A percentile compares a stretch with the other conserved stretches of the same genome.
These are phyloP conservation scores for Grammomys dolichurus DNA, from an alignment of 2,113 vertebrate species.

Conservation along the genomic window DNA sequence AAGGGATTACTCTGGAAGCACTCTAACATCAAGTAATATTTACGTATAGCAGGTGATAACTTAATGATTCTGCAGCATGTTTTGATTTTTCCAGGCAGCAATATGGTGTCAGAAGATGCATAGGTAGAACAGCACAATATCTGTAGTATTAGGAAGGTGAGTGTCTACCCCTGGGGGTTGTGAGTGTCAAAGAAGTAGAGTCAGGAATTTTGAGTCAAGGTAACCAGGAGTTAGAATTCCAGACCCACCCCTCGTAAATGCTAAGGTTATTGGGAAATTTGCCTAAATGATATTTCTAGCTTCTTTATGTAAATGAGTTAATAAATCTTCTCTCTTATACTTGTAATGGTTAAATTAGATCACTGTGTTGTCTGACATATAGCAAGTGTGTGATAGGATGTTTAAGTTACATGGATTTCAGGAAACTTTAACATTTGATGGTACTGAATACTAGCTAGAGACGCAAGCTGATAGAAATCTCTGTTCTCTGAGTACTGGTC, in stretches of 20 bases:
- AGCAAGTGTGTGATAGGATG: background rate
- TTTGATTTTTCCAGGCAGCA: constrained; percentile 33
- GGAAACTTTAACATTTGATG: background rate
- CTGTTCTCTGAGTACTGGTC: background rate
- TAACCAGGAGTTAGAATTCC: background rate
- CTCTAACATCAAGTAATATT: background rate
- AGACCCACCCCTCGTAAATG: background rate
- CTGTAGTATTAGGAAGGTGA: background rate
- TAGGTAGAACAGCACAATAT: background rate
- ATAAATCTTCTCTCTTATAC: background rate
- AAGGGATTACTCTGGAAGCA: too few species aligned
- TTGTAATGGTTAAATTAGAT: constrained; percentile 25
- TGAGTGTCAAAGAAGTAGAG: background rate
- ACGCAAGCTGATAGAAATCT: background rate
- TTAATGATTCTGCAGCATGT: background rate
- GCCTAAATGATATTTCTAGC: background rate
- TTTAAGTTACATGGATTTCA: background rate
- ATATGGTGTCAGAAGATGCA: background rate
- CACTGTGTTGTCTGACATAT: background rate
- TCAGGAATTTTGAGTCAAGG: background rate
- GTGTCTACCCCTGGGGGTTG: background rate
- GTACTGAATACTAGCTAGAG: background rate
- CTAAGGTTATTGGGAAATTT: background rate
- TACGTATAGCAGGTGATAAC: background rate
- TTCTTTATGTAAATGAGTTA: background rate